Conservation (phyloP, 2,888 invertebrate genomes). For the Phyto melanocephala region DNA sequence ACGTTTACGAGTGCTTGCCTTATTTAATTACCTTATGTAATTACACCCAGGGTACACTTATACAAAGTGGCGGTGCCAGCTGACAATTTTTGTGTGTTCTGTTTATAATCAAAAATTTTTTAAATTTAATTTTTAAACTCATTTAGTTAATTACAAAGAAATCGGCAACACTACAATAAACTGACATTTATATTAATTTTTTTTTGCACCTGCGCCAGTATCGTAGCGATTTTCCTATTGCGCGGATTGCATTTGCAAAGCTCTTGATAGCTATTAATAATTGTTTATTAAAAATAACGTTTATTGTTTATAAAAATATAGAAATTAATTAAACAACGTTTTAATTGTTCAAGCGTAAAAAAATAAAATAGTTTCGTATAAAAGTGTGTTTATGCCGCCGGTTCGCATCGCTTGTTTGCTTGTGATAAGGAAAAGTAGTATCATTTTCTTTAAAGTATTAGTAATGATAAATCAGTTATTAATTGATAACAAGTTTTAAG, state of each 20-base stretch:
- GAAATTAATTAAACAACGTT: neutral
- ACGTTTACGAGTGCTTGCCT: too few species aligned
- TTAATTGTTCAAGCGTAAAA: slow-evolving; percentile 11
- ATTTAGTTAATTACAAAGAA: too few species aligned
- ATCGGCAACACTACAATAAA: too few species aligned
- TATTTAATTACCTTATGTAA: too few species aligned
- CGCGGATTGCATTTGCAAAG: slow-evolving; percentile 35
- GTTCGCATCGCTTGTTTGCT: neutral
- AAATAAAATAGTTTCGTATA: slow-evolving; percentile 18
- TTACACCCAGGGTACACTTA: too few species aligned
- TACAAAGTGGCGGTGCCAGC: too few species aligned
- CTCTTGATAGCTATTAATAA: slow-evolving; percentile 36
- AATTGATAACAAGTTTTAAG: slow-evolving; percentile 49
- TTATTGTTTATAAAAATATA: too few species aligned
- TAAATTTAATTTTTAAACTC: too few species aligned
- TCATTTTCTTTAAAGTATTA: slow-evolving; percentile 11
- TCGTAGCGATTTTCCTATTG: slow-evolving; percentile 50
- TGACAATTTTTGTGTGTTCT: too few species aligned
- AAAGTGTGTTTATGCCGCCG: slow-evolving; percentile 33
- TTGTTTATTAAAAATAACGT: too few species aligned
- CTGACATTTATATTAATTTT: slow-evolving; percentile 26
- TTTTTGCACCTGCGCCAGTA: slow-evolving; percentile 46
- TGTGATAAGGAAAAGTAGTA: neutral
- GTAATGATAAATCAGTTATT: slow-evolving; percentile 6
- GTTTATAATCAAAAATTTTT: too few species aligned